phyloP scores from a whole-genome alignment of 2,888 invertebrate genomes.

The Hololepta plana region DNA sequence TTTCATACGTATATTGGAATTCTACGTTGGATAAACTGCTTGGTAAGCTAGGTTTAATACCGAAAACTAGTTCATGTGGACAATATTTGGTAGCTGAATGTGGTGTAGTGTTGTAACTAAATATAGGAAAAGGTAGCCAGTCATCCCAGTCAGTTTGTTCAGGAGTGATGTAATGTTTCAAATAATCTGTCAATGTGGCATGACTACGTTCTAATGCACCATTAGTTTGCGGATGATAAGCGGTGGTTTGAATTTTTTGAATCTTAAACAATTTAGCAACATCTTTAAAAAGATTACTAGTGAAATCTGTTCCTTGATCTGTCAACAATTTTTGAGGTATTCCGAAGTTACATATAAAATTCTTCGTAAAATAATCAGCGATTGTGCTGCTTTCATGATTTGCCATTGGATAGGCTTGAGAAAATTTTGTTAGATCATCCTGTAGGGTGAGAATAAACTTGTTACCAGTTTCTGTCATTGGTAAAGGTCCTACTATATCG shows the following conservation, averaged over 20 bases:
- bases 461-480: too few species aligned
- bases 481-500: too few species aligned
- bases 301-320: too few species aligned
- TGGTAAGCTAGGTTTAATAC: constrained; percentile 6
- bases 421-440: too few species aligned
- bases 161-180: constrained; percentile 9
- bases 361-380: too few species aligned
- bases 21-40: constrained; percentile 1
- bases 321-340: too few species aligned
- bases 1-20: constrained; percentile 6
- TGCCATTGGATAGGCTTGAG: too few species aligned
- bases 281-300: too few species aligned
- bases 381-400: too few species aligned
- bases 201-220: constrained; percentile 11
- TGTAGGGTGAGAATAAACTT: too few species aligned
- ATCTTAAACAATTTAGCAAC: constrained; percentile 8
- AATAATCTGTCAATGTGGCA: constrained; percentile 7
- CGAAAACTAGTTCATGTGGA: constrained; percentile 9
- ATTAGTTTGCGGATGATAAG: constrained; percentile 9
- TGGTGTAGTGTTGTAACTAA: constrained; percentile 9
- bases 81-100: constrained; percentile 9
- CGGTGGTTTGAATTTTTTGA: constrained; percentile 8
- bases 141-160: constrained; percentile 10
- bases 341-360: too few species aligned
- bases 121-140: constrained; percentile 8